phyloP scores from a whole-genome alignment of 2,113 vertebrate species.

The Silurus glanis region DNA sequence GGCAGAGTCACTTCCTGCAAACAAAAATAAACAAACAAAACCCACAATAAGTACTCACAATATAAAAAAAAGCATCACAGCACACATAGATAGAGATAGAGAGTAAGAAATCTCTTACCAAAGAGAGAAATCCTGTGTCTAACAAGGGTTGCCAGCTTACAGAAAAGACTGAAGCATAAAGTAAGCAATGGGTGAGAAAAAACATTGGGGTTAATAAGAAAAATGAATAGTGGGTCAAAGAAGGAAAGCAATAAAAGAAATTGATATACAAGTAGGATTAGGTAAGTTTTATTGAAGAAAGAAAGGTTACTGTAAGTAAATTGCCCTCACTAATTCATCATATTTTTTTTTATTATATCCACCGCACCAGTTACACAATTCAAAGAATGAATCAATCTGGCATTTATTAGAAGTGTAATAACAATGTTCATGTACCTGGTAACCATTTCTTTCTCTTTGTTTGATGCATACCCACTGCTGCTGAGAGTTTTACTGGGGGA shows the following conservation, averaged over 20 bases:
- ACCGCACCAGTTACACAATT: background rate
- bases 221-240: background rate
- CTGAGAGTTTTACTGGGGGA: conserved; percentile 91
- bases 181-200: background rate
- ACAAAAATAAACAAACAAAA: conserved; percentile 43
- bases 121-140: conserved; percentile 99
- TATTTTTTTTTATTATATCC: background rate
- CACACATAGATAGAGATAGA: background rate
- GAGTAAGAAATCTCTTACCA: conserved; percentile 77
- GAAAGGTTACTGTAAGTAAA: background rate
- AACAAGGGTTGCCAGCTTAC: conserved; percentile 99
- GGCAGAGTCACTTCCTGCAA: conserved; percentile 86
- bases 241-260: conserved; percentile 29
- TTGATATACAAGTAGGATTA: conserved; percentile 36
- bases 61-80: conserved; percentile 1
- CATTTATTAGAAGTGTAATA: background rate
- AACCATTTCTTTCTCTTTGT: conserved; percentile 99
- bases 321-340: background rate
- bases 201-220: background rate
- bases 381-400: background rate
- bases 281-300: background rate
- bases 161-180: conserved; percentile 85
- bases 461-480: conserved; percentile 94
- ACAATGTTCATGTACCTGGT: conserved; percentile 77
- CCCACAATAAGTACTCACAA: background rate